Evolutionary conservation across 2,113 vertebrate species (phyloP).

Genomic region (Phocoena phocoena): DNA sequence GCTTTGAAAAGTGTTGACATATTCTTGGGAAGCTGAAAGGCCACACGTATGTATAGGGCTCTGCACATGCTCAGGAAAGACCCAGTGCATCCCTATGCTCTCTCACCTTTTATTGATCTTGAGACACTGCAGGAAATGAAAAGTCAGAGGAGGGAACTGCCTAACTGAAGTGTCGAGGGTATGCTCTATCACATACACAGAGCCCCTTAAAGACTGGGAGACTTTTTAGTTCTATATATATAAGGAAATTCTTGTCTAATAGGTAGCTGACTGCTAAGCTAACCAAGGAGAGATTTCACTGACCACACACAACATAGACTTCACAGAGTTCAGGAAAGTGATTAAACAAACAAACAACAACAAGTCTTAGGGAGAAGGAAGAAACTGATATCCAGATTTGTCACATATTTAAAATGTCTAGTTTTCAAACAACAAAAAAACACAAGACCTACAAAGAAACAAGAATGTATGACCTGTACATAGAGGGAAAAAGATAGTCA

Average conservation of each 20-base stretch:
- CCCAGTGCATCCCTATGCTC: too few relatives aligned
- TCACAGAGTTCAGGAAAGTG: not conserved
- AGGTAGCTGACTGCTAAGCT: not conserved
- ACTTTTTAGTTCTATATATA: not conserved
- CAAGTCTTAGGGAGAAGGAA: not conserved
- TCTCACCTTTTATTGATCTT: not conserved
- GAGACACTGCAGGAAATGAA: not conserved
- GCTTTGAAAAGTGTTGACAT: not conserved
- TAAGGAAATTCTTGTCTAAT: not conserved
- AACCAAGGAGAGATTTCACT: not conserved
- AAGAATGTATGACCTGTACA: not conserved
- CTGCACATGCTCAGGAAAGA: not conserved
- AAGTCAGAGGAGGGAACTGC: not conserved
- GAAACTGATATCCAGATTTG: not conserved
- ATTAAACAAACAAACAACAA: not conserved
- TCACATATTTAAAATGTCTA: not conserved
- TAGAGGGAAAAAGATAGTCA: not conserved
- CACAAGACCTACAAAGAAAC: not conserved
- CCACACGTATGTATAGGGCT: too few relatives aligned
- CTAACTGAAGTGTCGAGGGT: not conserved
- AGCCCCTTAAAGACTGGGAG: not conserved
- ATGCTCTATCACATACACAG: not conserved
- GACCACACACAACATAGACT: not conserved
- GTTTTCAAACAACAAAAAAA: not conserved
- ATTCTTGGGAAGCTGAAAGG: not conserved